Evolutionary conservation across 2,113 vertebrate genomes (phyloP).

Genomic region (Eulemur rufifrons): DNA sequence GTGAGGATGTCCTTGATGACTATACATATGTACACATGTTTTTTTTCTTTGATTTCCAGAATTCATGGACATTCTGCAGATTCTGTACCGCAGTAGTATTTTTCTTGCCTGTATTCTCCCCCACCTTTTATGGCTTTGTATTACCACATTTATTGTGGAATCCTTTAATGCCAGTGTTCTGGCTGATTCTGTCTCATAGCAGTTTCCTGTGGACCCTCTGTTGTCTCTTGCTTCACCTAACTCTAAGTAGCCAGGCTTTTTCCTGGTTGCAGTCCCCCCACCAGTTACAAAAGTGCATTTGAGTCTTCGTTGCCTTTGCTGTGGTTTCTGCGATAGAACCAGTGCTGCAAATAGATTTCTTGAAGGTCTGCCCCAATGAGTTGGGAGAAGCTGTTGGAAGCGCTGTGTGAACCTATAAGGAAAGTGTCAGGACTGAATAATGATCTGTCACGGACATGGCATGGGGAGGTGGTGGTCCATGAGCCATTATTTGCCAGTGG

Average conservation of each 20-base stretch:
- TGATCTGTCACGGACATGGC: accelerated
- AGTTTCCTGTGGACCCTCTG: background rate
- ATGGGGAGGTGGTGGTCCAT: accelerated
- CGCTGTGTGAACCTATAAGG: background rate
- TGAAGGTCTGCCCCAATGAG: background rate
- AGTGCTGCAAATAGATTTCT: background rate
- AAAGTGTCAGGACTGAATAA: background rate
- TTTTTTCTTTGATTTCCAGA: background rate
- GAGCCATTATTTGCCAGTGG: background rate
- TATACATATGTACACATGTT: no score
- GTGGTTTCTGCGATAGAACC: background rate
- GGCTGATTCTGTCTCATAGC: background rate
- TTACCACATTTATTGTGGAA: accelerated
- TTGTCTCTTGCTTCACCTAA: background rate
- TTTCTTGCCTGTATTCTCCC: background rate
- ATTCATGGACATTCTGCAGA: background rate
- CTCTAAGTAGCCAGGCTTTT: background rate
- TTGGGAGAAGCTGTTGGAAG: background rate
- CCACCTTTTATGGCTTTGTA: background rate
- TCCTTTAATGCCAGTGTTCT: background rate
- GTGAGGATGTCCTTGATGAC: background rate
- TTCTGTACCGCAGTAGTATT: background rate
- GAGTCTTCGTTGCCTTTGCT: background rate
- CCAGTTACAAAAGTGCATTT: background rate
- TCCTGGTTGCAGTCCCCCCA: background rate